Evolutionary conservation across 2,113 vertebrate genomes (phyloP).

Genomic region (Apteryx owenii): DNA sequence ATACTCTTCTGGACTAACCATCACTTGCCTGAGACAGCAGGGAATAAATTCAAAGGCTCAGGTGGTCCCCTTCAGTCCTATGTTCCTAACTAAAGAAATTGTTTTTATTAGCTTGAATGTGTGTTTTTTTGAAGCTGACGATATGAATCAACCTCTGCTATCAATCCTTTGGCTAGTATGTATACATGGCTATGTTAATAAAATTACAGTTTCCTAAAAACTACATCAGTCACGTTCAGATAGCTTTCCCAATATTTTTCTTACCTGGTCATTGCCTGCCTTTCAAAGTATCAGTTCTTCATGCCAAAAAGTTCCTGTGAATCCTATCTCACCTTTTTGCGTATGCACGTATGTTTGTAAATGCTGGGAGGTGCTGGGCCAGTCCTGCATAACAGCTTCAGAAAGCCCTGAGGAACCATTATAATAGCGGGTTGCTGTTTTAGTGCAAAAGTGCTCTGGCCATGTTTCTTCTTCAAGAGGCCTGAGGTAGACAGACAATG

Average conservation of each 20-base stretch:
- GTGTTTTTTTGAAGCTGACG: background rate
- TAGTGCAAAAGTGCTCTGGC: background rate
- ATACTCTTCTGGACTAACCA: background rate
- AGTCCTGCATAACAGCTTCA: background rate
- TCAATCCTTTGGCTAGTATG: background rate
- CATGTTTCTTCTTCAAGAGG: background rate
- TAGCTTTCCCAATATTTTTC: background rate
- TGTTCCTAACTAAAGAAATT: background rate
- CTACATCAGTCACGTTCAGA: background rate
- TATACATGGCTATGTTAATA: background rate
- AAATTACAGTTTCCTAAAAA: background rate
- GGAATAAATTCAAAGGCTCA: background rate
- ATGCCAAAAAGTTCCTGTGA: background rate
- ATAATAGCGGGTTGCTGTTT: background rate
- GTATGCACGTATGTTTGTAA: background rate
- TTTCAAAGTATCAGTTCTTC: background rate
- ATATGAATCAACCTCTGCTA: background rate
- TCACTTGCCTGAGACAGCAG: background rate
- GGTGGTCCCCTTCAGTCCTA: background rate
- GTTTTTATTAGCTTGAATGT: background rate
- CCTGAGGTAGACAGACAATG: background rate
- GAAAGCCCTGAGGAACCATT: background rate
- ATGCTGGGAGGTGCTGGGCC: background rate
- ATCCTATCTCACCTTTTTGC: background rate
- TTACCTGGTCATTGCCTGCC: background rate